phyloP scores from a whole-genome alignment of 2,888 invertebrate genomes.

The Steinernema hermaphroditum region DNA sequence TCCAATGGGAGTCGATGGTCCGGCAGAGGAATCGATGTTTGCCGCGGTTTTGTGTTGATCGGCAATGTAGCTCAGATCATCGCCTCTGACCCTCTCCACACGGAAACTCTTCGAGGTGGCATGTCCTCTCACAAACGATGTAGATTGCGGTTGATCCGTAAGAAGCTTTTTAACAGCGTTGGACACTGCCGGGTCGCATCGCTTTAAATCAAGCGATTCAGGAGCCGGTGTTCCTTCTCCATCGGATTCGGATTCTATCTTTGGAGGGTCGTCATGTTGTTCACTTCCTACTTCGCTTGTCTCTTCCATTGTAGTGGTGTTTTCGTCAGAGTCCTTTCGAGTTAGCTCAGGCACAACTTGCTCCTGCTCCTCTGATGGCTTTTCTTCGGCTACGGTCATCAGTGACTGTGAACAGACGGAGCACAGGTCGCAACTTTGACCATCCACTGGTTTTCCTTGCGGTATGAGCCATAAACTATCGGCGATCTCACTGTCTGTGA shows the following conservation, averaged over 20 bases:
- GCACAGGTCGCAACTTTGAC: slow-evolving; percentile 7
- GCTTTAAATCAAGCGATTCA: slow-evolving; percentile 36
- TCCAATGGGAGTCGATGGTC: slow-evolving; percentile 42
- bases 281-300: slow-evolving; percentile 13
- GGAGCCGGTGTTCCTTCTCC: slow-evolving; percentile 1
- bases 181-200: slow-evolving; percentile 47
- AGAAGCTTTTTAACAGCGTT: slow-evolving; percentile 64
- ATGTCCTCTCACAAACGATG: slow-evolving; percentile 37
- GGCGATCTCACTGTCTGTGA: slow-evolving; percentile 38
- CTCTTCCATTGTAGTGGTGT: slow-evolving; percentile 1
- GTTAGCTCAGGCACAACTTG: not conserved
- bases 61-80: slow-evolving; percentile 60
- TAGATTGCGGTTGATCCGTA: slow-evolving; percentile 52
- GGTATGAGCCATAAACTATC: slow-evolving; percentile 41
- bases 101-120: slow-evolving; percentile 45
- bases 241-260: slow-evolving; percentile 7
- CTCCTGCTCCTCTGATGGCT: not conserved
- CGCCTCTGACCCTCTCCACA: slow-evolving; percentile 44
- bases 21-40: slow-evolving; percentile 29
- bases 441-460: not conserved
- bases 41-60: slow-evolving; percentile 50
- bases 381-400: slow-evolving; percentile 24
- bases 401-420: slow-evolving; percentile 35
- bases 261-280: not conserved
- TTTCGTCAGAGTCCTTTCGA: slow-evolving; percentile 29